These are phyloP conservation scores for Portunus trituberculatus DNA, from an alignment of 1,140 invertebrate species.

Conservation along the genomic window DNA sequence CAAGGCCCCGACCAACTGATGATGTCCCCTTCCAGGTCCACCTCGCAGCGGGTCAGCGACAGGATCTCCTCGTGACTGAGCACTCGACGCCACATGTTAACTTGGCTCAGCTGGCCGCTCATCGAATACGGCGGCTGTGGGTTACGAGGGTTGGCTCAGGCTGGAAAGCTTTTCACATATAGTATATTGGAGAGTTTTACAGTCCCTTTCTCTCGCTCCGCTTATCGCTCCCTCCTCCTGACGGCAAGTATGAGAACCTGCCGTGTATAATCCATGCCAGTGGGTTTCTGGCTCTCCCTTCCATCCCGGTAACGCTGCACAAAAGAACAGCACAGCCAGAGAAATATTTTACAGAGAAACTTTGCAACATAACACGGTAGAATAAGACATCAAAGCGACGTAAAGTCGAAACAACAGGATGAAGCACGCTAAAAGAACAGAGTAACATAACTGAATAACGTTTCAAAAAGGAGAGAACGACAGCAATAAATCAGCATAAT, in stretches of 20 bases:
- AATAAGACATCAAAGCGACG: no score
- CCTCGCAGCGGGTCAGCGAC: slow-evolving; percentile 35
- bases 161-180: background rate
- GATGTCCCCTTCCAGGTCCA: slow-evolving; percentile 59
- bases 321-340: no score
- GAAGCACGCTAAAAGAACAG: no score
- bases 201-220: background rate
- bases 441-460: no score
- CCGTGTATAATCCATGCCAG: background rate
- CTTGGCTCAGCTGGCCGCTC: slow-evolving; percentile 63
- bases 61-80: slow-evolving; percentile 45
- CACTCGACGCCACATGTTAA: slow-evolving; percentile 61
- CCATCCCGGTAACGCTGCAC: no score
- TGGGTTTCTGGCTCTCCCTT: no score
- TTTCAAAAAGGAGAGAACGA: no score
- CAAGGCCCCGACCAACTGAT: slow-evolving; percentile 57
- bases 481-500: no score
- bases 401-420: no score
- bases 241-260: background rate
- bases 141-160: background rate
- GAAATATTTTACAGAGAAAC: no score
- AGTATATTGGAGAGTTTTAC: background rate
- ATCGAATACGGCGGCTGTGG: slow-evolving; percentile 42
- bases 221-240: background rate
- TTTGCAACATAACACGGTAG: no score